Base-by-base conservation (phyloP, 2,888 invertebrate species). In the Eupithecia subumbrata region DNA sequence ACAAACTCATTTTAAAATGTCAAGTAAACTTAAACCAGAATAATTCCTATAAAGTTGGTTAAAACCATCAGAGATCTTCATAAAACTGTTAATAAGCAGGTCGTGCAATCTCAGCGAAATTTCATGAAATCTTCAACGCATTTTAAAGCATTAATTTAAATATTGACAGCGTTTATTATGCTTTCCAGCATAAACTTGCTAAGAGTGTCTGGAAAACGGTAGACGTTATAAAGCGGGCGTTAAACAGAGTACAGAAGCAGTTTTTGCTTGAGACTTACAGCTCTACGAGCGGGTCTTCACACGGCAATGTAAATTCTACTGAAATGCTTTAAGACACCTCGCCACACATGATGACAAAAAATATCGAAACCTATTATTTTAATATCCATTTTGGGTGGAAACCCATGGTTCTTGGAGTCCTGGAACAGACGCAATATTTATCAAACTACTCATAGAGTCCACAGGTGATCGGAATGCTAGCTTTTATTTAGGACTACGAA, bases 131-230 rank as follows among this genome's bases (percentile, higher is more conserved):
- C 68, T 69, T 60, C 43, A 73, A 30, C 68, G 68, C 68, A 68
- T 18, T 73, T 73, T 22, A 68, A 52, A 73, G 73, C 25, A 30
- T 56, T 60, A 60, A 73, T 73, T 73, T 73, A 73, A 73, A 73
- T 73, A 73, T 73, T 73, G 73, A 73, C 73, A 73, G 60, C 73
- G 68, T 73, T 66, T 52, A 72, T 71, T 72, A 72, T 72, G 72
- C 56, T 72, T 60, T 52, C 64, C 67, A 72, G 66, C 34, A 52
- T 72, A 72, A 72, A 40, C 60, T 72, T 66, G n/a, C 64, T 11
- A 34, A 52, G 12, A 11, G 14, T 69, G 30, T 12, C 34, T 18
- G 18, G 9, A 9, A 64, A 64, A 34, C 64, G 16, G 64, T 64
- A 8, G 34, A 30, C 64, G 64, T 64, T 64, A 8, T 64, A 34